Conservation (phyloP, 2,113 vertebrate species). For the Barbus barbus region DNA sequence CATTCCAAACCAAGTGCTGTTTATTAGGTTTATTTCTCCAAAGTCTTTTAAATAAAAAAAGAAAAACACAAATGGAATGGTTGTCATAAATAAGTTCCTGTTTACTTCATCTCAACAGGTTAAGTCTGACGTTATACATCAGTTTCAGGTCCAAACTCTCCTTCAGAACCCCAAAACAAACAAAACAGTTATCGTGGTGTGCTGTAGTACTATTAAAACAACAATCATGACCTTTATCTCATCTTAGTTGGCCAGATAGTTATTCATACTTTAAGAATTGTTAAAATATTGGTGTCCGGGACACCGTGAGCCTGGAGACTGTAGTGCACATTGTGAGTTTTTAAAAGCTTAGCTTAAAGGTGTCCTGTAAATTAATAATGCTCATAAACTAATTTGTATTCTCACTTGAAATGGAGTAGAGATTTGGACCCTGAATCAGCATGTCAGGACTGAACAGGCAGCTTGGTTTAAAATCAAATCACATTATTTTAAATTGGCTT, state of each 20-base stretch:
- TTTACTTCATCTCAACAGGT: not conserved
- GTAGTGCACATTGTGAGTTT: not conserved
- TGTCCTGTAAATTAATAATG: not conserved
- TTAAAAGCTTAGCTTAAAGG: not conserved
- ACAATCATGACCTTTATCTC: not conserved
- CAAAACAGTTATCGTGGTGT: too few relatives aligned
- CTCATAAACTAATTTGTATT: not conserved
- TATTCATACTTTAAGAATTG: not conserved
- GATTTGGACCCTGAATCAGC: not conserved
- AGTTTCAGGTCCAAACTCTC: not conserved
- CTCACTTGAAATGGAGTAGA: too few relatives aligned
- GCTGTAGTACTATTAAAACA: not conserved
- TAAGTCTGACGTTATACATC: not conserved
- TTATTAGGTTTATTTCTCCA: conserved; percentile 48
- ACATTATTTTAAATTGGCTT: too few relatives aligned
- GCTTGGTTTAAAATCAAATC: not conserved
- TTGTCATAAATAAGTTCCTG: not conserved
- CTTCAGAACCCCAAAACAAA: not conserved
- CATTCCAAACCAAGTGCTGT: conserved; percentile 72
- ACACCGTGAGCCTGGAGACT: not conserved
- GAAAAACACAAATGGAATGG: conserved; percentile 50
- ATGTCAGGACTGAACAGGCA: too few relatives aligned
- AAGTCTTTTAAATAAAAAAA: conserved; percentile 72
- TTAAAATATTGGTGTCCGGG: not conserved
- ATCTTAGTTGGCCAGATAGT: not conserved